These are phyloP conservation scores for Listronotus bonariensis DNA, from an alignment of 1,140 invertebrate genomes.

Conservation along the genomic window DNA sequence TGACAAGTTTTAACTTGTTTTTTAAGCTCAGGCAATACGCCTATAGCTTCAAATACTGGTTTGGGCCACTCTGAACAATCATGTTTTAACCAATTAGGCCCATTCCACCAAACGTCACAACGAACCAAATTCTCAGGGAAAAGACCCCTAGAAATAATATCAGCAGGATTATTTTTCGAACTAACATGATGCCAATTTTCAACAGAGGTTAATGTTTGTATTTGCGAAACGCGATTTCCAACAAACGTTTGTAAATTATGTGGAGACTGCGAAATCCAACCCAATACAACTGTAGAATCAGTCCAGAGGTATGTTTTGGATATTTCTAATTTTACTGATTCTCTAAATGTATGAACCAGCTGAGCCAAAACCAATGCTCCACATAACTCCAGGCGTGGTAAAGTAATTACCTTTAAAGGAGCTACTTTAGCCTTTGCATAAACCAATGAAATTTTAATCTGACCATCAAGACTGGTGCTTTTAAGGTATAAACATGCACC, in stretches of 20 bases:
- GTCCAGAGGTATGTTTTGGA: constrained; percentile 25
- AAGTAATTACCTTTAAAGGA: no score
- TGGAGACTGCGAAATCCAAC: constrained; percentile 20
- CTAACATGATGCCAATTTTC: constrained; percentile 51
- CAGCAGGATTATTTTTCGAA: constrained; percentile 51
- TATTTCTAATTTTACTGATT: no score
- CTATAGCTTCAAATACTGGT: neutral
- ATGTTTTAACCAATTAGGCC: constrained; percentile 1
- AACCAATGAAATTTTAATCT: no score
- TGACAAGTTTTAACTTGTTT: no score
- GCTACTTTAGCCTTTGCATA: no score
- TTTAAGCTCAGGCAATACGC: no score
- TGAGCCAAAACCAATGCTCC: no score
- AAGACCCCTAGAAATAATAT: constrained; percentile 55
- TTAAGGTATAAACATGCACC: no score
- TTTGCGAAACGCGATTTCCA: constrained; percentile 24
- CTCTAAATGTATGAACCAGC: no score
- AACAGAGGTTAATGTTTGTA: constrained; percentile 38
- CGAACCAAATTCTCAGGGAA: constrained; percentile 26
- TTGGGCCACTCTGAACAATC: constrained; percentile 2
- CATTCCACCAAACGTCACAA: constrained; percentile 25
- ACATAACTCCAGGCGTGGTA: no score
- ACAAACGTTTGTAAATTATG: constrained; percentile 32
- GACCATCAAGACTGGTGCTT: no score
- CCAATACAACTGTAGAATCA: constrained; percentile 38